phyloP scores from a whole-genome alignment of 1,140 invertebrate species.

The Steinernema feltiae region DNA sequence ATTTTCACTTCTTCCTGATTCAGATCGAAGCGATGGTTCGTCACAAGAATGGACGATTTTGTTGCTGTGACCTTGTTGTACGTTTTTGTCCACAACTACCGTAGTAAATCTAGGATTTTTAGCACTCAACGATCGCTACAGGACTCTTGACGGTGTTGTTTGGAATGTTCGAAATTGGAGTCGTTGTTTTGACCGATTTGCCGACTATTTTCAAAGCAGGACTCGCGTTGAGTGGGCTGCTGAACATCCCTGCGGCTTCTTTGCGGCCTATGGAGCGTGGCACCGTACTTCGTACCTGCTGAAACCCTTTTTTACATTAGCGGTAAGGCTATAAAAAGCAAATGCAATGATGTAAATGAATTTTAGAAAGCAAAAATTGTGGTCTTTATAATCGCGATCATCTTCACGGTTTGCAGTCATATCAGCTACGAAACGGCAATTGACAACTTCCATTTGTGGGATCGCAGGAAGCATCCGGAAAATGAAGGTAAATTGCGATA shows the following conservation, averaged over 20 bases:
- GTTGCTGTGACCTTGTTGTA: neutral
- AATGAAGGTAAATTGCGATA: neutral
- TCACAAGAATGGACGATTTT: neutral
- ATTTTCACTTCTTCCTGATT: neutral
- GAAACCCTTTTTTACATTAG: neutral
- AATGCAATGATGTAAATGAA: neutral
- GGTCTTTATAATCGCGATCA: neutral
- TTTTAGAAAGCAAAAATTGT: neutral
- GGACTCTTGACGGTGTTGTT: neutral
- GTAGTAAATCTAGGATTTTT: no score
- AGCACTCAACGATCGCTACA: neutral
- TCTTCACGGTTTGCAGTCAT: conserved; percentile 1
- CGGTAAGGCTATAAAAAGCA: neutral
- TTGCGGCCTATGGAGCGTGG: neutral
- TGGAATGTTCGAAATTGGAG: neutral
- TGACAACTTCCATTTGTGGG: neutral
- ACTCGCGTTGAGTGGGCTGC: neutral
- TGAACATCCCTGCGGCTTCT: neutral
- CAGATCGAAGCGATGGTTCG: neutral
- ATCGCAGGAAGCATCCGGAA: neutral
- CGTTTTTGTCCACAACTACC: neutral
- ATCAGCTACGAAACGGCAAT: neutral
- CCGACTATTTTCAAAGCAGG: neutral
- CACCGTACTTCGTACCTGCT: neutral
- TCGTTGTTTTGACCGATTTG: neutral